A percentile compares a stretch with the other conserved stretches of the same genome.
Evolutionary conservation across 2,113 vertebrate species (phyloP).

Genomic region (Diadophis punctatus): DNA sequence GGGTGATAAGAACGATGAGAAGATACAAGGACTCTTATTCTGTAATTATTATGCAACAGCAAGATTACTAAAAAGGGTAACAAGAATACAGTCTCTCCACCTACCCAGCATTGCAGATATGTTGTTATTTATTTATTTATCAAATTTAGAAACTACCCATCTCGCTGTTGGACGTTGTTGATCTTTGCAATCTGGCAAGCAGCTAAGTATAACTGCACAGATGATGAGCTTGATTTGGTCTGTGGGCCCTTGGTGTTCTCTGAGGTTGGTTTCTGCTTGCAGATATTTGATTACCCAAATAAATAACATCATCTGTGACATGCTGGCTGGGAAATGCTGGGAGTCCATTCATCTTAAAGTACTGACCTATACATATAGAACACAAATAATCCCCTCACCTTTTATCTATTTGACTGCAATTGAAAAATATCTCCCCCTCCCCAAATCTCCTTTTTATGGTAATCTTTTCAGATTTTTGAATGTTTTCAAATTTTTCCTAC

Average conservation of each 20-base stretch:
- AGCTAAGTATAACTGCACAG: not conserved
- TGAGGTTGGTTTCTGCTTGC: not conserved
- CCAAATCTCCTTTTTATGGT: not conserved
- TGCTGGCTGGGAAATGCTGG: not conserved
- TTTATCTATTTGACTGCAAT: not conserved
- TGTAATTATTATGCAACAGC: not conserved
- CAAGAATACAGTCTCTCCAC: not conserved
- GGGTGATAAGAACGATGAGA: no score
- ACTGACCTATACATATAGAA: not conserved
- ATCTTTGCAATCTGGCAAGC: not conserved
- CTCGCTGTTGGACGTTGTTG: not conserved
- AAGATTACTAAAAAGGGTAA: not conserved
- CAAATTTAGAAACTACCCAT: no score
- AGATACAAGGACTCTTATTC: not conserved
- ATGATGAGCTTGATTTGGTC: not conserved
- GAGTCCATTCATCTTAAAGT: not conserved
- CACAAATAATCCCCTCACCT: not conserved
- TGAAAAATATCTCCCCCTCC: not conserved
- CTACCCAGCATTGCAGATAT: not conserved
- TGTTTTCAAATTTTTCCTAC: not conserved
- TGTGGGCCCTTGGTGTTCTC: not conserved
- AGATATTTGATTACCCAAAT: not conserved
- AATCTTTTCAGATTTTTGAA: not conserved
- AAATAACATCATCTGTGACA: not conserved
- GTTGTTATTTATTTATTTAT: not conserved